Base-by-base conservation (phyloP, 2,113 vertebrate species). In the Periophthalmodon schlosseri region DNA sequence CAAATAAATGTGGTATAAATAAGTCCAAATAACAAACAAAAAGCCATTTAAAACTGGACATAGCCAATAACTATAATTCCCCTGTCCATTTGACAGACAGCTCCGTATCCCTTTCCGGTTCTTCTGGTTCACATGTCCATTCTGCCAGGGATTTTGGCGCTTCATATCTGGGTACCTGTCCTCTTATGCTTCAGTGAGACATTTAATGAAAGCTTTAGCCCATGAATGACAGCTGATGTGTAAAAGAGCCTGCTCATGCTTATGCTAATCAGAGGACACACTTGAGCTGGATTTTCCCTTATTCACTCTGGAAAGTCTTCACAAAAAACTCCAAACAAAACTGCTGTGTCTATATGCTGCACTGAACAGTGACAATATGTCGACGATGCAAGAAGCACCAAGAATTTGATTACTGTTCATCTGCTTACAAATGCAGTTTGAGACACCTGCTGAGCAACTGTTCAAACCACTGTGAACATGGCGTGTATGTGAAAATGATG, bases 181-280 rank as follows among this genome's bases (percentile, higher is more conserved):
- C 80, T 78, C 81, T 83, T 83, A 84, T 76, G 87, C 89, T 86
- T 86, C 85, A 88, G 74, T 86, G 81, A 75, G 78, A 86, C 81
- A 69, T 71, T 79, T 92, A 91, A 92, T 92, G 74, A 85, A 83
- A 89, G 80, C 74, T 82, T 88, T 76, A 76, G 84, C 64, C 46
- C 14, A 70, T 64, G 69, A 70, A 82, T 80, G 78, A 84, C 78
- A 80, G 83, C 76, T 54, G 77, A 77, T 83, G 78, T 79, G 74
- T 52, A 72, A 78, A 72, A 74, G 72, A 84, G 66, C 78, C 76
- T 64, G 80, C 86, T 75, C 84, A 86, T 78, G 69, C 85, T 82
- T 81, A 88, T 84, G 63, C 77, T 77, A 84, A 73, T 76, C 73
- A 69, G 33, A 49, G 68, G 69, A 69, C 36, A 24, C 71, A 68